phyloP scores from a whole-genome alignment of 1,140 invertebrate species.

The Marisa cornuarietis region DNA sequence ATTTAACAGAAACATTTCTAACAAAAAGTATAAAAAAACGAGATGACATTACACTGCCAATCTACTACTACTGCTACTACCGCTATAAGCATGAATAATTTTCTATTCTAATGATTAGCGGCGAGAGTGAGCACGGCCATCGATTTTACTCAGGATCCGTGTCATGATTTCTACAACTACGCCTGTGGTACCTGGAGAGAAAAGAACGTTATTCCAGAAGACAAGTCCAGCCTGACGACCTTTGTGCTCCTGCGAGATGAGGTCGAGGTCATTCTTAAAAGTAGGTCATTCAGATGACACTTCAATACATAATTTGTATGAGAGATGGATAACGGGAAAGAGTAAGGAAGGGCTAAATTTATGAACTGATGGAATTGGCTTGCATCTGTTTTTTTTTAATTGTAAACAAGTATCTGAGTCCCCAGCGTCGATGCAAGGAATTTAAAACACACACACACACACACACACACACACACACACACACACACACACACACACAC shows the following conservation, averaged over 20 bases:
- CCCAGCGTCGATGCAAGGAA: no score
- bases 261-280: constrained; percentile 49
- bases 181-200: constrained; percentile 75
- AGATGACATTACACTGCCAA: background rate
- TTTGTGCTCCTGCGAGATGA: constrained; percentile 50
- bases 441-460: no score
- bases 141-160: constrained; percentile 77
- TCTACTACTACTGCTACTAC: background rate
- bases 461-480: no score
- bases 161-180: constrained; percentile 90
- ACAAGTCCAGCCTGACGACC: constrained; percentile 39
- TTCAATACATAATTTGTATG: no score
- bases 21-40: background rate
- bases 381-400: no score
- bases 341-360: no score
- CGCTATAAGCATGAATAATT: background rate
- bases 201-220: constrained; percentile 48
- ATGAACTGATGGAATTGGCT: no score
- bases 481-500: no score
- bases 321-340: no score
- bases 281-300: constrained; percentile 31
- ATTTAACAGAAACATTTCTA: background rate
- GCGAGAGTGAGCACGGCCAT: constrained; percentile 53
- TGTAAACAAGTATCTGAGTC: no score
- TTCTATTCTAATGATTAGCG: constrained; percentile 72